These are phyloP conservation scores for Nyctibius grandis DNA, from an alignment of 2,797 vertebrate genomes.

Conservation along the genomic window DNA sequence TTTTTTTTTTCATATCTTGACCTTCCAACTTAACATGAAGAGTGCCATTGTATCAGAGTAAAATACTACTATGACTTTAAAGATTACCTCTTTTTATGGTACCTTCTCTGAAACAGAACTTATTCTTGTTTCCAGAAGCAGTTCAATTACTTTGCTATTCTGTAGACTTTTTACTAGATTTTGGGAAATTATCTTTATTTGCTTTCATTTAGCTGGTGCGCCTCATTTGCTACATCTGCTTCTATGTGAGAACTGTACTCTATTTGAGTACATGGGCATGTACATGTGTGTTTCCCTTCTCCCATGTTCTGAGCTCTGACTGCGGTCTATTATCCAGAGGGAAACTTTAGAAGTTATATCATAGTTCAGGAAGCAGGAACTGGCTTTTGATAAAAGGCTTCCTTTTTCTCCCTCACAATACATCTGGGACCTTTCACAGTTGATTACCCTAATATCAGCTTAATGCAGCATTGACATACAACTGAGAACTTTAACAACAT, in stretches of 20 bases:
- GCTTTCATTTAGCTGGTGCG: neutral
- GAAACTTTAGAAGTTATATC: constrained; percentile 66
- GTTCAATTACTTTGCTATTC: neutral
- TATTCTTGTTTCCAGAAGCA: neutral
- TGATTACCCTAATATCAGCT: constrained; percentile 69
- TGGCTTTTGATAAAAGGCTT: constrained; percentile 77
- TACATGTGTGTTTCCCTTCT: neutral
- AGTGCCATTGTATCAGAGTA: neutral
- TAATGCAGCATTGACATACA: constrained; percentile 61
- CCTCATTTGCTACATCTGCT: neutral
- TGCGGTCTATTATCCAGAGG: constrained; percentile 32
- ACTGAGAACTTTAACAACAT: constrained; percentile 54
- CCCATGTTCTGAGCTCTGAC: constrained; percentile 18
- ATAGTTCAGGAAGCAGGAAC: constrained; percentile 74
- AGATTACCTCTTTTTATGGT: neutral
- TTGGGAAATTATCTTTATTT: neutral
- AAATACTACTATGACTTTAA: neutral
- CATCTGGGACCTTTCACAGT: constrained; percentile 69
- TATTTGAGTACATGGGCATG: neutral
- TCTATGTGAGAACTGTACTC: neutral
- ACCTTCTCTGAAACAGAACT: neutral
- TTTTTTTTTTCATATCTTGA: neutral
- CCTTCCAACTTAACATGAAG: neutral
- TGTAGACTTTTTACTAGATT: neutral
- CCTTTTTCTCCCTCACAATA: constrained; percentile 65